These are phyloP conservation scores for Stenolophus ochropezus DNA, from an alignment of 2,888 invertebrate species.

Conservation along the genomic window DNA sequence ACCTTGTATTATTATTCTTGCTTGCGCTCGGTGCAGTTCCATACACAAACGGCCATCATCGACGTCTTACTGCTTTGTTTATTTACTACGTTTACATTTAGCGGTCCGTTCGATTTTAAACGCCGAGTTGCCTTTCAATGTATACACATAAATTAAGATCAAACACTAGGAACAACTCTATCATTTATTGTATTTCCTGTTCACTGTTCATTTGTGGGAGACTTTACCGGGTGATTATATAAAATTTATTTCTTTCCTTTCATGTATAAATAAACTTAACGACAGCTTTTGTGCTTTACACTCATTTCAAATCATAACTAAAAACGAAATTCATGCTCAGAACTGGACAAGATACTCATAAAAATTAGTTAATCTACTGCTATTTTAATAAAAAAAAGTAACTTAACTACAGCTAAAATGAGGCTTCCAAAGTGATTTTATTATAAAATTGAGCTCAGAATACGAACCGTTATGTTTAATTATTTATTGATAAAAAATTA, in stretches of 20 bases:
- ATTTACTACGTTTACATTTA: constrained; percentile 41
- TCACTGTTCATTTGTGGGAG: background rate
- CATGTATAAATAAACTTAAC: background rate
- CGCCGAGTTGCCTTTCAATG: background rate
- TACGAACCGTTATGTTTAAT: too few relatives aligned
- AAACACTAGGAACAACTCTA: background rate
- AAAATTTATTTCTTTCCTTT: background rate
- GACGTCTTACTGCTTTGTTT: constrained; percentile 44
- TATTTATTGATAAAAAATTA: too few relatives aligned
- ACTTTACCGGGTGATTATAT: background rate
- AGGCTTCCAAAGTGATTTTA: too few relatives aligned
- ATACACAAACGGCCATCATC: constrained; percentile 44
- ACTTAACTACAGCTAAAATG: too few relatives aligned
- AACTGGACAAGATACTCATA: too few relatives aligned
- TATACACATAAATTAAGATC: constrained; percentile 30
- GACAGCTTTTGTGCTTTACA: background rate
- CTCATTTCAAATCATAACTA: background rate
- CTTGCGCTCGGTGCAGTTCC: constrained; percentile 41
- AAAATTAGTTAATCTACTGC: too few relatives aligned
- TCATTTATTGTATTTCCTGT: background rate
- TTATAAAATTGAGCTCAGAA: too few relatives aligned
- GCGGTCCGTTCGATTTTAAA: constrained; percentile 39
- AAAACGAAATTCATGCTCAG: too few relatives aligned
- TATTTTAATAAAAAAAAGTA: too few relatives aligned
- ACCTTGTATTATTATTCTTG: constrained; percentile 57